Base-by-base conservation (phyloP, 2,888 invertebrate species). In the Drosophila melanosoma region DNA sequence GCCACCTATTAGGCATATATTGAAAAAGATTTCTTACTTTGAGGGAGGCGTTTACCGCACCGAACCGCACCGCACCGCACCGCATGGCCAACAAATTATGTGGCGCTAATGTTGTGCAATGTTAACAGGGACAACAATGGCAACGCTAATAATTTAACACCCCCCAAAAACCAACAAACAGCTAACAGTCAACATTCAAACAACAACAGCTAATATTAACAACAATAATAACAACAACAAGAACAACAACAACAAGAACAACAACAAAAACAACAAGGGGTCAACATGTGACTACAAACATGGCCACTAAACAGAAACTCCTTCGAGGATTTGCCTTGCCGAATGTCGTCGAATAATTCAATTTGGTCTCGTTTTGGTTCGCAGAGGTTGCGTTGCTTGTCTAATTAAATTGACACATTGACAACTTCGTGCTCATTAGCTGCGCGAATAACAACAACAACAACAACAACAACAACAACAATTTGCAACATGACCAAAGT, bases 381-480 rank as follows among this genome's bases (percentile, higher is more conserved):
- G 54, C 52, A 52, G 76, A 52, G 76, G 76, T 56, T 75, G 83
- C 82, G 82, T 80, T 81, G 77, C 82, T 88, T 91, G 91, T 91
- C 87, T 90, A 90, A 91, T 91, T 91, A 91, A 91, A 90, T 90
- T 90, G 91, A 90, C 91, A 91, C 89, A 91, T 88, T 89, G 86
- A 90, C 90, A 90, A 83, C 82, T 82, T 82, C 82, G 90, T 85
- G 87, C 90, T 90, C 89, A 91, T 91, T 91, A 90, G 90, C 83
- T 72, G 49, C 33, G 81, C 42, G 68, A 76, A 60, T 69, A 82
- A 63, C 67, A 73, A 68, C 72, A 64, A 54, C 63, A 62, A 10
- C 54, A 53, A 51, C 72, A 74, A 17, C 51, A 67, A 1, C 68
- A 33, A 32, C 49, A 61, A 11, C 48, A 58, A 53, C 49, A 63